Evolutionary conservation across 30 jellyfish, hydroid and myxozoan genomes (phyloP).

Genomic region (Hydractinia echinata): DNA sequence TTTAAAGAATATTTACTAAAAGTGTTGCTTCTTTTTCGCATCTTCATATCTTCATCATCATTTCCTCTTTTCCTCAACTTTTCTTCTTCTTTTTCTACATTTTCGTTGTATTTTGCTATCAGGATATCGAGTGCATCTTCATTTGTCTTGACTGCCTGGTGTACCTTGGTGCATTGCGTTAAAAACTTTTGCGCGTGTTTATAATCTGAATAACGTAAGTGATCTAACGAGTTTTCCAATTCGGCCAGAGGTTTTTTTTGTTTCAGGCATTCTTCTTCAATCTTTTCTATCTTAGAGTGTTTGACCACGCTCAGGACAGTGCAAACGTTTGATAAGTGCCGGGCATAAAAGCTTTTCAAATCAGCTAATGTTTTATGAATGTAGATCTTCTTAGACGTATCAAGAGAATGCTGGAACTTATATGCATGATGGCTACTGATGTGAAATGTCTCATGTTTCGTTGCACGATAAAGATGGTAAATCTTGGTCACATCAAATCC

Average conservation of each 20-base stretch:
- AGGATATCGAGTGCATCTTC: conserved; percentile 17
- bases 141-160: not conserved
- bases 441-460: conserved; percentile 8
- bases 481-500: conserved; percentile 2
- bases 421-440: not conserved
- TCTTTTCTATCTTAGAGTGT: conserved; percentile 2
- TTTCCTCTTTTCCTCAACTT: not conserved
- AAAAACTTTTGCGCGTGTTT: conserved; percentile 25
- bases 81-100: not conserved
- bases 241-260: conserved; percentile 9
- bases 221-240: conserved; percentile 9
- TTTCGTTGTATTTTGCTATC: conserved; percentile 12
- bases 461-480: not conserved
- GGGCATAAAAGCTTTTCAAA: conserved; percentile 1
- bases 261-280: not conserved
- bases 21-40: not conserved
- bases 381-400: not conserved
- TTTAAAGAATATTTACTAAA: not conserved
- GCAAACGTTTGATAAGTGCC: conserved; percentile 25
- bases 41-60: not conserved
- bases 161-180: conserved; percentile 1
- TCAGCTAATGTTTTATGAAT: not conserved
- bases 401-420: not conserved
- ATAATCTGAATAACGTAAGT: not conserved
- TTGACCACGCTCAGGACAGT: conserved; percentile 29